Base-by-base conservation (phyloP, 2,113 vertebrate species). In the Acrocephalus arundinaceus region DNA sequence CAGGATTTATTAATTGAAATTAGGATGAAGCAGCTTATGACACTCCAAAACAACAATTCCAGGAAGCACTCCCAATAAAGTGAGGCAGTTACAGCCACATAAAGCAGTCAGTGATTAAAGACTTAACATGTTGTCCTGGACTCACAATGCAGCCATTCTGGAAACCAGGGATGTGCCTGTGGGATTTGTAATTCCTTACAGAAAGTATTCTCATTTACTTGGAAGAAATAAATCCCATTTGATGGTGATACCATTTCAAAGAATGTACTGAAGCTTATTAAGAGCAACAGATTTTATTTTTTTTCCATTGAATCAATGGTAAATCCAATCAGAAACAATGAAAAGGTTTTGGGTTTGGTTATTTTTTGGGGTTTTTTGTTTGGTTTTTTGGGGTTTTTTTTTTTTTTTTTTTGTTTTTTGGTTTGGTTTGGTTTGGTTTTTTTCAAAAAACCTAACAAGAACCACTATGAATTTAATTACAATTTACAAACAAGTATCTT, bases 71-170 rank as follows among this genome's bases (percentile, higher is more conserved):
- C 43, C 15, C 71, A 90, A 70, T 62, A 37, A 86, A 90, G 65
- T 2, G n/a, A 92, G 46, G 65, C 62, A 52, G 55, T 54, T 90
- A 70, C 13, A 95, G 51, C 25, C 67, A 71, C 18, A 71, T 41
- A 78, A 92, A 96, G 4, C n/a, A 94, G 57, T 11, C 37, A 57
- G 63, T 54, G 68, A 94, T 94, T 92, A 92, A 94, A 94, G 72
- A 87, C 89, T 84, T 70, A 91, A 33, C 73, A 71, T 35, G 68
- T 82, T 82, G 45, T 80, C 54, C 71, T 92, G 76, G 80, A 49
- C 80, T 92, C 76, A 76, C n/a, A 59, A 74, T 24, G 37, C 54
- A 87, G 63, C 59, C n/a, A 7, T 89, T 85, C 72, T 67, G 55
- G 49, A 91, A 91, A 91, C 28, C 72, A 88, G 79, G 23, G 83